Evolutionary conservation across 1,140 invertebrate genomes (phyloP).

Genomic region (Pygmarrhopalites habei): DNA sequence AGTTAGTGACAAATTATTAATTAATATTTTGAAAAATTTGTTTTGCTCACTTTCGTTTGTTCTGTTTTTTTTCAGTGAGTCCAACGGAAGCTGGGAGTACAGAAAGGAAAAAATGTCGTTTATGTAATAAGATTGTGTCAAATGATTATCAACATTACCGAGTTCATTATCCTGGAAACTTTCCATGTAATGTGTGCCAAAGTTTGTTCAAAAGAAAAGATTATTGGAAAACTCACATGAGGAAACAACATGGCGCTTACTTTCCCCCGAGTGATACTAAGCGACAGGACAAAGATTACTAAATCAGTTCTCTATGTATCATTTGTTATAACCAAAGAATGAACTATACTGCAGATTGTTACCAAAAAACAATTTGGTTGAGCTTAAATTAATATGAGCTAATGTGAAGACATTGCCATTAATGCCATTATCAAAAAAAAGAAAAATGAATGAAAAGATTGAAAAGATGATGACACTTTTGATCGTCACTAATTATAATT

Average conservation of each 20-base stretch:
- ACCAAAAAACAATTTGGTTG: too few species aligned
- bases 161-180: constrained; percentile 34
- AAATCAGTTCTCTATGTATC: too few species aligned
- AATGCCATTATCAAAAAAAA: too few species aligned
- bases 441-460: too few species aligned
- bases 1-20: background rate
- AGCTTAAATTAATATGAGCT: too few species aligned
- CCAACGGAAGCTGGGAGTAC: constrained; percentile 4
- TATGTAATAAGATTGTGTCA: constrained; percentile 33
- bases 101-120: constrained; percentile 26
- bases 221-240: constrained; percentile 35
- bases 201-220: constrained; percentile 32
- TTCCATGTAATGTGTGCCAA: constrained; percentile 27
- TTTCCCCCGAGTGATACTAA: too few species aligned
- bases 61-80: background rate
- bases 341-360: too few species aligned
- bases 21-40: background rate
- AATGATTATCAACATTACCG: constrained; percentile 36
- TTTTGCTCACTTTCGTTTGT: background rate
- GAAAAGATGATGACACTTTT: too few species aligned
- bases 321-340: too few species aligned
- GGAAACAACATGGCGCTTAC: constrained; percentile 17
- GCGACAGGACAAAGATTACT: too few species aligned
- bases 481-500: too few species aligned
- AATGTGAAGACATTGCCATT: too few species aligned